These are phyloP conservation scores for Hyaena hyaena DNA, from an alignment of 2,113 vertebrate species.

Conservation along the genomic window DNA sequence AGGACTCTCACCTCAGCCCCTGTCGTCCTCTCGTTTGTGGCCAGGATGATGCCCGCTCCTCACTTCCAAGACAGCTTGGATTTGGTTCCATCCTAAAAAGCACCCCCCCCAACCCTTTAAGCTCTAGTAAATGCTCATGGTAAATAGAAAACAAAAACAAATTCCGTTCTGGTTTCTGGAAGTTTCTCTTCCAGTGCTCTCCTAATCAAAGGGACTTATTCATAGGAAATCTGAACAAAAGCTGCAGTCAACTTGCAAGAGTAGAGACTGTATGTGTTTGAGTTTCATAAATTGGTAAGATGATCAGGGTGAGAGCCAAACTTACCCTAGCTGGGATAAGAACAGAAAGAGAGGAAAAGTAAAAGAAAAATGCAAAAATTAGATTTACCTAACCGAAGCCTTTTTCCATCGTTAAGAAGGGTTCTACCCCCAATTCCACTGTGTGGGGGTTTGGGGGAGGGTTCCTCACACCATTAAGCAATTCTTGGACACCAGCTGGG, in stretches of 20 bases:
- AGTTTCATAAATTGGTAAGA: neutral
- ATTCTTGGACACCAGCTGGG: neutral
- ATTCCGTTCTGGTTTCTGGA: neutral
- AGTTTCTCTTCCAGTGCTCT: neutral
- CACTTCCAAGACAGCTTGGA: neutral
- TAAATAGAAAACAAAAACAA: neutral
- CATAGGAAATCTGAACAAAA: neutral
- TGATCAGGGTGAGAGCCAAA: neutral
- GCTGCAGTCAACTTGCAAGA: neutral
- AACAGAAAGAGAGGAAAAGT: neutral
- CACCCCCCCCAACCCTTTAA: neutral
- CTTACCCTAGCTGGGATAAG: neutral
- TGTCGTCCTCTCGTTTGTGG: neutral
- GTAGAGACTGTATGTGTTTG: neutral
- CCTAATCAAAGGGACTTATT: neutral
- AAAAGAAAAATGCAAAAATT: neutral
- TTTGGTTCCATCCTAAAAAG: neutral
- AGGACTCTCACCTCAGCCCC: neutral
- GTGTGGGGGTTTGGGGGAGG: no score
- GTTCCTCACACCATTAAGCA: neutral
- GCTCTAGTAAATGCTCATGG: neutral
- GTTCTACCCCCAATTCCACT: neutral
- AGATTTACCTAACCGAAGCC: neutral
- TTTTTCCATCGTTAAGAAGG: neutral
- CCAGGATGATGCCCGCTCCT: neutral